Base-by-base conservation (phyloP, 2,888 invertebrate genomes). In the Lithophane socia region DNA sequence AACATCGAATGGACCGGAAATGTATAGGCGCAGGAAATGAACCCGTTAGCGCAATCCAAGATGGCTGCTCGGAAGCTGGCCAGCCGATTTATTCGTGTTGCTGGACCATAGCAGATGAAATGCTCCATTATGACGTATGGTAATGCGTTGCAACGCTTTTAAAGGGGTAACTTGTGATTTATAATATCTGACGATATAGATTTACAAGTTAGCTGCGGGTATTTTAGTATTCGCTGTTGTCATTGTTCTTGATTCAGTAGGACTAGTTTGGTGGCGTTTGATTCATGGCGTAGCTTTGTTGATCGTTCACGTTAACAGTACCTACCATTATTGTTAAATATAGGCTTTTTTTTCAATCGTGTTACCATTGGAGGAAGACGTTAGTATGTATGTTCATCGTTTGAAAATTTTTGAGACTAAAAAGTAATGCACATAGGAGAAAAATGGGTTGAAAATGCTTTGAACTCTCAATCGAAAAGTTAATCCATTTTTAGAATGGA, bases 11-110 rank as follows among this genome's bases (percentile, higher is more conserved):
- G 91, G 91, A 89, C 92, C 94, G 96, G 95, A 96, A 95, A 94
- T 94, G 95, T 95, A 96, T 96, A 96, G 96, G 96, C 95, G 92
- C 95, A 95, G 96, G 96, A 96, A 96, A 96, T 96, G 96, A 96
- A 96, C 95, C 95, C 94, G 96, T 95, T 95, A 95, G 94, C 93
- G 92, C 94, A 94, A 94, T 94, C 92, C 95, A 96, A 96, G 96
- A 96, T 96, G 95, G 95, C 96, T 84, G 92, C 65, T 85, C 89
- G 94, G 94, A 94, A 92, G 89, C 88, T 90, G 90, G 90, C 86
- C 89, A 89, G 89, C 82, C 93, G 94, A 94, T 95, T 95, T 94
- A 94, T 94, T 94, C 93, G 90, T 82, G 77, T 87, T 92, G 90
- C 92, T 90, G 92, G 94, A 93, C 94, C 88, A 86, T 87, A 90